These are phyloP conservation scores for Rhinolophus sinicus DNA, from an alignment of 2,113 vertebrate species.

Conservation along the genomic window DNA sequence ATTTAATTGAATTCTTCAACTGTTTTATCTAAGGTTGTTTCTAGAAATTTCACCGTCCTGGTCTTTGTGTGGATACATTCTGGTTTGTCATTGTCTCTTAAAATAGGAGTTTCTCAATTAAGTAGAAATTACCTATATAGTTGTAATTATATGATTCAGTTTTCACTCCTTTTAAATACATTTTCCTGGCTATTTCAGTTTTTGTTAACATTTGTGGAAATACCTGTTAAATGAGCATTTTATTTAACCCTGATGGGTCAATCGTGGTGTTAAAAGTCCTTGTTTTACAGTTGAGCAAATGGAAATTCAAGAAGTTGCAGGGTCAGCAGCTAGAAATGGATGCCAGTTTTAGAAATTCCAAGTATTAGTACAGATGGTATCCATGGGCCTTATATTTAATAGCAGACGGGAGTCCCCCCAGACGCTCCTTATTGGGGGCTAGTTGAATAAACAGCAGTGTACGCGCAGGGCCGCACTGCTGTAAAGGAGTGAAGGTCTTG, in stretches of 20 bases:
- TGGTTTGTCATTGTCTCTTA: not conserved
- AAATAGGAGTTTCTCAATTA: not conserved
- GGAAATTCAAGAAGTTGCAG: not conserved
- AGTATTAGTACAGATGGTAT: not conserved
- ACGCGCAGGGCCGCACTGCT: too few relatives aligned
- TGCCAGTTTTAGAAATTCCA: not conserved
- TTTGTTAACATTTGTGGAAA: not conserved
- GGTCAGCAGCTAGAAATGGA: not conserved
- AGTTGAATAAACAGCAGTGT: accelerated
- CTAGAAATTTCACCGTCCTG: not conserved
- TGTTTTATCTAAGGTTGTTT: constrained; percentile 17
- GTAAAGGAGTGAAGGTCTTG: too few relatives aligned
- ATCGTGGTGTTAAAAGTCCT: not conserved
- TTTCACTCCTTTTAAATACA: not conserved
- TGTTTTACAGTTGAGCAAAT: not conserved
- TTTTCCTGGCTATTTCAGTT: not conserved
- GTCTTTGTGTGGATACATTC: not conserved
- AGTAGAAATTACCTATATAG: not conserved
- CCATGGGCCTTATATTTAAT: not conserved
- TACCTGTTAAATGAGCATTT: not conserved
- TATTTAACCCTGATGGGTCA: not conserved
- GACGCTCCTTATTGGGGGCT: accelerated
- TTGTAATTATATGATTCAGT: not conserved
- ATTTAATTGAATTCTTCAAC: not conserved
- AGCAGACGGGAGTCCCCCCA: not conserved